Percentiles rank a stretch among this genome's conserved stretches.
Conservation (phyloP, 2,797 vertebrate genomes). For the Antennarius maculatus region DNA sequence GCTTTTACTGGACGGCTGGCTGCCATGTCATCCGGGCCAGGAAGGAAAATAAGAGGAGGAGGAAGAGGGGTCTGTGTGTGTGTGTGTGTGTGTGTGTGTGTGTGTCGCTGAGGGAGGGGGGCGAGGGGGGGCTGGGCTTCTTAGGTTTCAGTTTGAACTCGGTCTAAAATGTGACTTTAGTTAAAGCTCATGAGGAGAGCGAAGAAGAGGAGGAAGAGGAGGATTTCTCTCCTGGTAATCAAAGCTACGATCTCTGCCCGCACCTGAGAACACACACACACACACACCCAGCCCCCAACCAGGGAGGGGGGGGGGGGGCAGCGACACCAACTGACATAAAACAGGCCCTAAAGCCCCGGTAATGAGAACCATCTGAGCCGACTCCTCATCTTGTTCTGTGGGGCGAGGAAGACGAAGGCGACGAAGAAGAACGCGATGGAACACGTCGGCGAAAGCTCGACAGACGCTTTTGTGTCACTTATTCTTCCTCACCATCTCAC, state of each 20-base stretch:
- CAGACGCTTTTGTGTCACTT: slow-evolving; percentile 17
- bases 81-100: slow-evolving; percentile 3
- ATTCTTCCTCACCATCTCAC: slow-evolving; percentile 32
- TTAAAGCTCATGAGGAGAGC: slow-evolving; percentile 58
- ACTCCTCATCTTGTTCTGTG: slow-evolving; percentile 51
- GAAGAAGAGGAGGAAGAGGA: slow-evolving; percentile 14
- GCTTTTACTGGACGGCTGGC: slow-evolving; percentile 58
- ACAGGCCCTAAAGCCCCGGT: slow-evolving; percentile 83
- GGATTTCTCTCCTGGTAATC: slow-evolving; percentile 44
- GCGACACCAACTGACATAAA: slow-evolving; percentile 82
- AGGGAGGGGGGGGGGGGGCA: slow-evolving; percentile 67
- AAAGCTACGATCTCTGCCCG: slow-evolving; percentile 43
- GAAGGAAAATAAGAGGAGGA: slow-evolving; percentile 70
- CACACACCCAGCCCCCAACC: slow-evolving; percentile 57
- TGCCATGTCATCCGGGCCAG: slow-evolving; percentile 64
- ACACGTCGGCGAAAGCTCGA: background rate
- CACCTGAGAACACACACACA: slow-evolving; percentile 56
- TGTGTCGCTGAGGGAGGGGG: slow-evolving; percentile 54
- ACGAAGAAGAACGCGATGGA: slow-evolving; percentile 69
- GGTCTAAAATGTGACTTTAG: slow-evolving; percentile 73
- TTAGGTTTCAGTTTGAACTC: slow-evolving; percentile 73
- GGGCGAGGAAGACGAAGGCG: slow-evolving; percentile 48
- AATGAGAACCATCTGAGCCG: slow-evolving; percentile 86
- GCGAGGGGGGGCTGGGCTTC: slow-evolving; percentile 67
- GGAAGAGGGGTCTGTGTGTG: slow-evolving; percentile 22